Conservation (phyloP, 2,797 vertebrate genomes). For the Bovichtus diacanthus region DNA sequence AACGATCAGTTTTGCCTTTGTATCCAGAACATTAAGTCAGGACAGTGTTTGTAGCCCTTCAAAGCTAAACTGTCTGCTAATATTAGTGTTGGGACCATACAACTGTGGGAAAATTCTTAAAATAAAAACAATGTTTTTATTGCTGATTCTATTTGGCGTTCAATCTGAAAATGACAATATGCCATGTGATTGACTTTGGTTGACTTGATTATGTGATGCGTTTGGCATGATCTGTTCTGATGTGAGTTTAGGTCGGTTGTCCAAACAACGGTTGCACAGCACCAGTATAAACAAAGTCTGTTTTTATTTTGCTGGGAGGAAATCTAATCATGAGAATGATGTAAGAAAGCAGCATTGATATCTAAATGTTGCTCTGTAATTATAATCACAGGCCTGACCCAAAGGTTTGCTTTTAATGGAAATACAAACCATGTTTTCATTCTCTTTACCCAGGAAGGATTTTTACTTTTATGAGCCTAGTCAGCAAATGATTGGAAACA, state of each 20-base stretch:
- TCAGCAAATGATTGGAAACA: slow-evolving; percentile 77
- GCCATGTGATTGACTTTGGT: slow-evolving; percentile 39
- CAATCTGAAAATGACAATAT: slow-evolving; percentile 18
- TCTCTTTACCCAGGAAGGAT: slow-evolving; percentile 48
- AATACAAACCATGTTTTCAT: slow-evolving; percentile 71
- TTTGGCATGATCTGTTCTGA: slow-evolving; percentile 26
- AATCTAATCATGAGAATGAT: slow-evolving; percentile 65
- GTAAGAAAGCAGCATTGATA: slow-evolving; percentile 52
- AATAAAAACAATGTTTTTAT: slow-evolving; percentile 52
- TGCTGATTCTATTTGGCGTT: slow-evolving; percentile 9
- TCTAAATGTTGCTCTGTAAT: slow-evolving; percentile 51
- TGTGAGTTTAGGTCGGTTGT: slow-evolving; percentile 41
- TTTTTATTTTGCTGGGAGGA: slow-evolving; percentile 60
- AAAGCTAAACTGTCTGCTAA: slow-evolving; percentile 18
- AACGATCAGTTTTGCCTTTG: slow-evolving; percentile 5
- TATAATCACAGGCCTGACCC: slow-evolving; percentile 70
- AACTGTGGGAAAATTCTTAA: slow-evolving; percentile 48
- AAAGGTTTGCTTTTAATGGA: slow-evolving; percentile 65
- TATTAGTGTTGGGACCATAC: slow-evolving; percentile 6
- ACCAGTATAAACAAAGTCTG: slow-evolving; percentile 60
- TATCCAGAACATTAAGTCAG: neutral
- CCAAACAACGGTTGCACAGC: slow-evolving; percentile 32
- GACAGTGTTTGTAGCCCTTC: neutral
- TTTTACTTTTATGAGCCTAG: slow-evolving; percentile 60
- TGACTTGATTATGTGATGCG: slow-evolving; percentile 20